Percentiles rank a stretch among this genome's conserved stretches.
These are phyloP conservation scores for Brienomyrus longianalis DNA, from an alignment of 2,113 vertebrate species.

Conservation along the genomic window DNA sequence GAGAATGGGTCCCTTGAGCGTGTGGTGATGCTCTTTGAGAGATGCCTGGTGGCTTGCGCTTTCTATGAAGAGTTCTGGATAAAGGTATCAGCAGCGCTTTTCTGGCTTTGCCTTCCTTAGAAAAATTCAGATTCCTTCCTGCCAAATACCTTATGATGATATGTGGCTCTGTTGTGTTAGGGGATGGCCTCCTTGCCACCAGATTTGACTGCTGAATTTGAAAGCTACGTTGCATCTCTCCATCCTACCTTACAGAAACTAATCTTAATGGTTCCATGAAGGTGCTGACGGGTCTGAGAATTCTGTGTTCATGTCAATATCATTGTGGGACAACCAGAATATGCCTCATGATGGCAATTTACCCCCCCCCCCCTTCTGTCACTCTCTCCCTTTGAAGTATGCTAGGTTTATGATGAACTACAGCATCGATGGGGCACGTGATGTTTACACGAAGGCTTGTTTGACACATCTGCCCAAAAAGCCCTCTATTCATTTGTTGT, in stretches of 20 bases:
- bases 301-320: conserved; percentile 88
- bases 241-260: conserved; percentile 99
- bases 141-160: conserved; percentile 98
- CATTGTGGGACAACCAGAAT: conserved; percentile 63
- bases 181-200: conserved; percentile 99
- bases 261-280: conserved; percentile 99
- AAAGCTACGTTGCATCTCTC: conserved; percentile 99
- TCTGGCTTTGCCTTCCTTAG: not conserved
- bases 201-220: conserved; percentile 99
- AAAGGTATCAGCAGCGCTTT: conserved; percentile 70
- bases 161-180: conserved; percentile 99
- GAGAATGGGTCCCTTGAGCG: conserved; percentile 96
- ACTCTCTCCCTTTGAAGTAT: conserved; percentile 61
- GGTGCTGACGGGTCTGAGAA: conserved; percentile 99
- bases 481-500: conserved; percentile 85
- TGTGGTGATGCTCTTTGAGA: conserved; percentile 93
- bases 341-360: not conserved
- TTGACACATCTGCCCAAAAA: conserved; percentile 91
- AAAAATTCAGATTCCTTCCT: conserved; percentile 81
- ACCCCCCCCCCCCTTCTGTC: not conserved
- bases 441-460: conserved; percentile 93
- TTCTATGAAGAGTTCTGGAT: conserved; percentile 99
- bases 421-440: conserved; percentile 87
- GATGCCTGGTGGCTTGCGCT: conserved; percentile 96
- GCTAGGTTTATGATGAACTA: conserved; percentile 98